Percentiles rank a stretch among this genome's conserved stretches.
phyloP scores from a whole-genome alignment of 2,113 vertebrate species.

The Epinephelus moara region DNA sequence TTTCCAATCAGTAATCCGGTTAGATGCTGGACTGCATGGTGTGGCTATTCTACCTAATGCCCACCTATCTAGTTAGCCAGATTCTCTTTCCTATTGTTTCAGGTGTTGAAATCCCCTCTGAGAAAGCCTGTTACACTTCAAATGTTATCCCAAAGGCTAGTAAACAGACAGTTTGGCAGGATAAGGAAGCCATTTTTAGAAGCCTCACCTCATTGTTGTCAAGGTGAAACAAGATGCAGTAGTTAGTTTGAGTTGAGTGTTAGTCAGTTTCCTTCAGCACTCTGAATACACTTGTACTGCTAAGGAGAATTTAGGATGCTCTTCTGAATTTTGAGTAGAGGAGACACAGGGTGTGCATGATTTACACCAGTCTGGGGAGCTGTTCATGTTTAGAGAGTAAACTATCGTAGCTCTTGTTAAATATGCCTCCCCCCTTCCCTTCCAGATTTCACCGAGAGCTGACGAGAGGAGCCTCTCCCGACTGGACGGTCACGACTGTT shows the following conservation, averaged over 20 bases:
- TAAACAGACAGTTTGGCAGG: conserved; percentile 36
- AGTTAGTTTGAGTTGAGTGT: conserved; percentile 42
- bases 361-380: not conserved
- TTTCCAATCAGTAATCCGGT: conserved; percentile 64
- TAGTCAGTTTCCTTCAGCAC: conserved; percentile 18
- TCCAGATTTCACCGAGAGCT: conserved; percentile 72
- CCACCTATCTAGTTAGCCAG: conserved; percentile 68
- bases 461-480: conserved; percentile 42
- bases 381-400: not conserved
- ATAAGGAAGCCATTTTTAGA: conserved; percentile 39
- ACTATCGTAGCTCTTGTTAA: not conserved
- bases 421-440: not conserved
- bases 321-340: not conserved
- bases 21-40: conserved; percentile 56
- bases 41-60: conserved; percentile 60
- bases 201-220: conserved; percentile 34
- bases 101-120: conserved; percentile 43
- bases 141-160: conserved; percentile 46
- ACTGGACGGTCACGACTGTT: conserved; percentile 71
- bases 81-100: conserved; percentile 64
- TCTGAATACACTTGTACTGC: not conserved
- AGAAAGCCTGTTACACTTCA: conserved; percentile 62
- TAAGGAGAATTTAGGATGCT: not conserved
- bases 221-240: conserved; percentile 45
- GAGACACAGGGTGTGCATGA: not conserved